Evolutionary conservation across 1,140 invertebrate species (phyloP).

Genomic region (Panulirus ornatus): DNA sequence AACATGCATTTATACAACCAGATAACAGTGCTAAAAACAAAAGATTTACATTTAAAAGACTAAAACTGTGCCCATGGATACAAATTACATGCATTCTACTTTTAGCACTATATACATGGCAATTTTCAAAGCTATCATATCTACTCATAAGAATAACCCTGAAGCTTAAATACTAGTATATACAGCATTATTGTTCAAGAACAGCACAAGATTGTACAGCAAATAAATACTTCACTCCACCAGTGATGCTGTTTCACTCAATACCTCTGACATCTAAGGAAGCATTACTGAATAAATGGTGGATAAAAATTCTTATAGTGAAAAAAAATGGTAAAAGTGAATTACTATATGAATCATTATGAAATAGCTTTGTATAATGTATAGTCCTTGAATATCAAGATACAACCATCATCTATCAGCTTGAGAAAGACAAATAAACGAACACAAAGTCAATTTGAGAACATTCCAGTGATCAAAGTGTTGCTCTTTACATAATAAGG

Average conservation of each 20-base stretch:
- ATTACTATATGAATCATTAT: too few relatives aligned
- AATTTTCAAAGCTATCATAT: too few relatives aligned
- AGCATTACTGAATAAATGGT: background rate
- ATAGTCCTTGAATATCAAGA: too few relatives aligned
- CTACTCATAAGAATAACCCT: background rate
- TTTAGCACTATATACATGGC: background rate
- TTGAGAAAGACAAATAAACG: too few relatives aligned
- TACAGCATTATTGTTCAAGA: background rate
- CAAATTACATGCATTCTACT: background rate
- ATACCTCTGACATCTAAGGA: background rate
- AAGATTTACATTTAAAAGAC: background rate
- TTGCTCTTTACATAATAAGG: too few relatives aligned
- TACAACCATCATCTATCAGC: too few relatives aligned
- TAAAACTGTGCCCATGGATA: background rate
- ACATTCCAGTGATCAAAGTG: too few relatives aligned
- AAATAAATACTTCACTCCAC: background rate
- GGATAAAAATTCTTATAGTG: background rate
- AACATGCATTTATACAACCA: background rate
- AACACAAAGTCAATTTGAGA: too few relatives aligned
- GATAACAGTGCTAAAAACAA: conserved; percentile 1
- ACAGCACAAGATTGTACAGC: too few relatives aligned
- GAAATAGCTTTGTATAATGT: too few relatives aligned
- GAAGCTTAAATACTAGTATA: background rate
- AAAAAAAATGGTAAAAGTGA: too few relatives aligned
- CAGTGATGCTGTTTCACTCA: background rate